Evolutionary conservation across 2,888 invertebrate genomes (phyloP).

Genomic region (Sthenelais limicola): DNA sequence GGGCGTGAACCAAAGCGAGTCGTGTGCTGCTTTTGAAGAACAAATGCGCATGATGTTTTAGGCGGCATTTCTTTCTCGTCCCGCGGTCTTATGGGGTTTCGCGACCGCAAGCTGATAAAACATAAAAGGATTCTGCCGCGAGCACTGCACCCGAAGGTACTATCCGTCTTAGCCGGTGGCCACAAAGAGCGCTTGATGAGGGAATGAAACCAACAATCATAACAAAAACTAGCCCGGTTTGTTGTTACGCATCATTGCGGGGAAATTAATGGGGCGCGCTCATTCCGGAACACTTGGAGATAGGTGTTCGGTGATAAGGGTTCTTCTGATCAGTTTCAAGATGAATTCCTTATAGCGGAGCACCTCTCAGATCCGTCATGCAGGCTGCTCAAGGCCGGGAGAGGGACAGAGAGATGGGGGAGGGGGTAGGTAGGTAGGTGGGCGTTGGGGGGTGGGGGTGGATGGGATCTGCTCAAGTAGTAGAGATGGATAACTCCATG

Average conservation of each 20-base stretch:
- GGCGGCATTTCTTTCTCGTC: constrained; percentile 22
- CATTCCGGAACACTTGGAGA: constrained; percentile 15
- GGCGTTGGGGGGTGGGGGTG: too few species aligned
- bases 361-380: too few species aligned
- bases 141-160: constrained; percentile 19
- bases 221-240: constrained; percentile 32
- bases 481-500: too few species aligned
- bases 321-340: constrained; percentile 5
- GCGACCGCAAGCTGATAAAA: constrained; percentile 32
- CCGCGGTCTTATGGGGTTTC: constrained; percentile 1
- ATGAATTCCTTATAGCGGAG: constrained; percentile 26
- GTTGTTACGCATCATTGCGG: constrained; percentile 35
- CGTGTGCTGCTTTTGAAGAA: constrained; percentile 22
- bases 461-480: too few species aligned
- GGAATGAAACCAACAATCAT: constrained; percentile 35
- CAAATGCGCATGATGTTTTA: constrained; percentile 16
- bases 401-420: too few species aligned
- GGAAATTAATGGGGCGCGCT: constrained; percentile 18
- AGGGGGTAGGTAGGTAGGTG: too few species aligned
- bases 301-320: constrained; percentile 5
- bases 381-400: too few species aligned
- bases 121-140: constrained; percentile 12
- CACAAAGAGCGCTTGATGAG: constrained; percentile 8
- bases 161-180: constrained; percentile 28
- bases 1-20: constrained; percentile 34